These are phyloP conservation scores for Acridotheres tristis DNA, from an alignment of 2,797 vertebrate species.

Conservation along the genomic window DNA sequence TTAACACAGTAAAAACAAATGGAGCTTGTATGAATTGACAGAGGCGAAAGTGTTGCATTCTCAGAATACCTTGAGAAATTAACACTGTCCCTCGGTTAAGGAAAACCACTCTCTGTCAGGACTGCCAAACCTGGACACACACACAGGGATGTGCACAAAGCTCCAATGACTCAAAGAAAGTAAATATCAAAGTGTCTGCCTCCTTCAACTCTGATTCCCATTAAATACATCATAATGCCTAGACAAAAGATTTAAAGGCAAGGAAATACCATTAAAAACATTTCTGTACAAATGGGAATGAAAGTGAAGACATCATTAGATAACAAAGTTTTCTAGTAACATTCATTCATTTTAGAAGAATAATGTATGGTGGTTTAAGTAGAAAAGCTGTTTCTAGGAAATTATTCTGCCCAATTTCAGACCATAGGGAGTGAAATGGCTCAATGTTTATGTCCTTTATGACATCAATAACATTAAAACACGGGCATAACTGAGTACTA, in stretches of 20 bases:
- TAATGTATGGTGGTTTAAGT: background rate
- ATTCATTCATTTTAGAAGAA: background rate
- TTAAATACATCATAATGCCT: background rate
- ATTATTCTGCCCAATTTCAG: background rate
- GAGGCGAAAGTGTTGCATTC: background rate
- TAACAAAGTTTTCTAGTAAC: background rate
- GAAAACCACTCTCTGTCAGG: background rate
- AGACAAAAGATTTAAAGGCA: background rate
- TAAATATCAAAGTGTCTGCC: rapidly evolving
- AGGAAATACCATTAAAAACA: background rate
- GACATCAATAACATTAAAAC: background rate
- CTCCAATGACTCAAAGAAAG: background rate
- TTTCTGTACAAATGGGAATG: background rate
- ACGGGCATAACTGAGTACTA: background rate
- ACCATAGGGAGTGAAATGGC: slow-evolving; percentile 2
- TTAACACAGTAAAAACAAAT: background rate
- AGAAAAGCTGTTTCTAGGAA: background rate
- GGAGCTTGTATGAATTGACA: background rate
- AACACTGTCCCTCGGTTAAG: background rate
- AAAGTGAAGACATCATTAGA: background rate
- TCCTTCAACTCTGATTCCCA: background rate
- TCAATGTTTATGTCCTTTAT: background rate
- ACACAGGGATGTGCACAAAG: background rate
- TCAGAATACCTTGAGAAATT: background rate
- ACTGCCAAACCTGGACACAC: background rate